These are phyloP conservation scores for Melipona quadrifasciata DNA, from an alignment of 1,140 invertebrate genomes.

Conservation along the genomic window DNA sequence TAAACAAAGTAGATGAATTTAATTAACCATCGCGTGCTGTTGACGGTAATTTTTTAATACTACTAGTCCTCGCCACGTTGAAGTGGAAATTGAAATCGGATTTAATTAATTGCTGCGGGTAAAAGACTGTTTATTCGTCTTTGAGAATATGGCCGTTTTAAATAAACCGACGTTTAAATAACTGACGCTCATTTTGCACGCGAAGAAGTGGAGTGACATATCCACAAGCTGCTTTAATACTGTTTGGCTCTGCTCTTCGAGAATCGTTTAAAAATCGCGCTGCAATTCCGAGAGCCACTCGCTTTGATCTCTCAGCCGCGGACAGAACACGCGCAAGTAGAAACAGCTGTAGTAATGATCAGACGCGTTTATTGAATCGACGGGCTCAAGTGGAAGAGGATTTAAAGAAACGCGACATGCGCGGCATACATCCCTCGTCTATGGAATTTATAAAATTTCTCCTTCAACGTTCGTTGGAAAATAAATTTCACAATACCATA, in stretches of 20 bases:
- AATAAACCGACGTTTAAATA: too few relatives aligned
- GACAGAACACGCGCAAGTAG: not conserved
- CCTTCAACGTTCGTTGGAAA: too few relatives aligned
- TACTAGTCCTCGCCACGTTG: too few relatives aligned
- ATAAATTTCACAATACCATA: too few relatives aligned
- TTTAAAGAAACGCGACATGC: not conserved
- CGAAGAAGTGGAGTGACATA: too few relatives aligned
- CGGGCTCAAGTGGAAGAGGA: not conserved
- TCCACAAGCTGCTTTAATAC: not conserved
- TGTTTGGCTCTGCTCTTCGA: not conserved
- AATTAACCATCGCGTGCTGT: not conserved
- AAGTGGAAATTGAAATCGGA: not conserved
- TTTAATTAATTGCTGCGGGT: not conserved
- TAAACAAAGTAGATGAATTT: not conserved
- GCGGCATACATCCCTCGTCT: not conserved
- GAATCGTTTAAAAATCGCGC: not conserved
- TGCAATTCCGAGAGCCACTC: not conserved
- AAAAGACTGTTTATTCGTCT: not conserved
- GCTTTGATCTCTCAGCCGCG: not conserved
- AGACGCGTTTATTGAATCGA: not conserved
- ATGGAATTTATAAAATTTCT: not conserved
- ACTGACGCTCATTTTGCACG: too few relatives aligned
- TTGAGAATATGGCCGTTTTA: too few relatives aligned
- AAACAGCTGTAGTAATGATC: not conserved
- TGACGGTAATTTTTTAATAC: not conserved